Conservation (phyloP, 2,113 vertebrate genomes). For the Gobius niger region DNA sequence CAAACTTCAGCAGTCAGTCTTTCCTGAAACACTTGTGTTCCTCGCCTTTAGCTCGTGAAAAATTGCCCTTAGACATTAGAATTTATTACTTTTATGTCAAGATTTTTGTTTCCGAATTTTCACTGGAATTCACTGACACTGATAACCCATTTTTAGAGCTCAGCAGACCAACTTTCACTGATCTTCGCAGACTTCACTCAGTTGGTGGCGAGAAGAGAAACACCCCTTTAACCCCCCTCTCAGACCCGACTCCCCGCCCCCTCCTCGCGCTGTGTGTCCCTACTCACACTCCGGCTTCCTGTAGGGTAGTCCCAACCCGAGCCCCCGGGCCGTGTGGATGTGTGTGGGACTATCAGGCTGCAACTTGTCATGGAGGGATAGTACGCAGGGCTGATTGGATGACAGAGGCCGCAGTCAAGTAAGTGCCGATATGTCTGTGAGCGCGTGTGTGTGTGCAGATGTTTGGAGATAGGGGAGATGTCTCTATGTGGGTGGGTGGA, state of each 20-base stretch:
- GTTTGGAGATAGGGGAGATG: conserved; percentile 45
- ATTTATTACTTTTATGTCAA: too few relatives aligned
- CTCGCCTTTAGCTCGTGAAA: too few relatives aligned
- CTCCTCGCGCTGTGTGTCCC: conserved; percentile 62
- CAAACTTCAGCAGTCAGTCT: too few relatives aligned
- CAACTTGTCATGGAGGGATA: conserved; percentile 63
- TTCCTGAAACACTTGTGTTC: too few relatives aligned
- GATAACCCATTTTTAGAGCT: neutral
- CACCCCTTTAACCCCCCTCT: neutral
- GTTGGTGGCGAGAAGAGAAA: conserved; percentile 20
- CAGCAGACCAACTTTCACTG: neutral
- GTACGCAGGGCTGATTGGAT: conserved; percentile 49
- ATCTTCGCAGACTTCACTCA: conserved; percentile 14
- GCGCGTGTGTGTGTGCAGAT: conserved; percentile 33
- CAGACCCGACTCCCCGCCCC: conserved; percentile 3
- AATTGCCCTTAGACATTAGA: too few relatives aligned
- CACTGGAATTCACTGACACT: neutral
- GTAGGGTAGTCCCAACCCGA: conserved; percentile 57
- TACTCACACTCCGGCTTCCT: conserved; percentile 71
- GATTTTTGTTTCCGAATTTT: neutral
- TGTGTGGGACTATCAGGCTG: conserved; percentile 66
- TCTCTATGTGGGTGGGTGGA: conserved; percentile 49
- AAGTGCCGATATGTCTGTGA: conserved; percentile 33
- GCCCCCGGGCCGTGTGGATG: conserved; percentile 62
- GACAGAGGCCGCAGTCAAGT: conserved; percentile 38